Conservation (phyloP, 1,140 invertebrate genomes). For the Dufourea novaeangliae region DNA sequence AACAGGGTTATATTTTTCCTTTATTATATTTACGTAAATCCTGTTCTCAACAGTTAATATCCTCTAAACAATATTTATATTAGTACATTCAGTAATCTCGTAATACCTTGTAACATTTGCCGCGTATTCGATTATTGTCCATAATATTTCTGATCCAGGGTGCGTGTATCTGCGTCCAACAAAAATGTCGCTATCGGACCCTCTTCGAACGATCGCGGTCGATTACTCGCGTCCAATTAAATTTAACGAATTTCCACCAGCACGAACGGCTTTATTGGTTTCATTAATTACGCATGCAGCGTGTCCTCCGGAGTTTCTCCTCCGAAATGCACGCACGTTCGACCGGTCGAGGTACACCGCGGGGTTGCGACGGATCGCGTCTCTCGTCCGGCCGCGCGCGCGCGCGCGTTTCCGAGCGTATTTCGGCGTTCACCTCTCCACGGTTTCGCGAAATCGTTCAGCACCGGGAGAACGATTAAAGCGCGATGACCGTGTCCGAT, state of each 20-base stretch:
- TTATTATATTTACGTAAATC: too few relatives aligned
- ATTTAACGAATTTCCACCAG: conserved; percentile 77
- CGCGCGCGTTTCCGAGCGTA: conserved; percentile 18
- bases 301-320: conserved; percentile 26
- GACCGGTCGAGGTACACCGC: conserved; percentile 1
- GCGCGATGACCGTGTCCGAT: conserved; percentile 57
- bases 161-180: too few relatives aligned
- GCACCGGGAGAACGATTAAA: conserved; percentile 54
- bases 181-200: too few relatives aligned
- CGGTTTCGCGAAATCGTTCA: conserved; percentile 42
- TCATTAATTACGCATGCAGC: conserved; percentile 80
- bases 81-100: too few relatives aligned
- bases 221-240: conserved; percentile 80
- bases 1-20: too few relatives aligned
- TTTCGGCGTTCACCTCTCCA: too few relatives aligned
- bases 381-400: conserved; percentile 22
- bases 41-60: too few relatives aligned
- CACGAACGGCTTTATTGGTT: conserved; percentile 77
- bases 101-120: too few relatives aligned
- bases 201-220: conserved; percentile 28
- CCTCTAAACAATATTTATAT: too few relatives aligned
- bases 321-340: conserved; percentile 51
- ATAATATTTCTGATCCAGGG: too few relatives aligned
- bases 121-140: too few relatives aligned
- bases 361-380: conserved; percentile 9